A percentile compares a stretch with the other conserved stretches of the same genome.
Conservation (phyloP, 2,113 vertebrate genomes). For the Crypturellus undulatus region DNA sequence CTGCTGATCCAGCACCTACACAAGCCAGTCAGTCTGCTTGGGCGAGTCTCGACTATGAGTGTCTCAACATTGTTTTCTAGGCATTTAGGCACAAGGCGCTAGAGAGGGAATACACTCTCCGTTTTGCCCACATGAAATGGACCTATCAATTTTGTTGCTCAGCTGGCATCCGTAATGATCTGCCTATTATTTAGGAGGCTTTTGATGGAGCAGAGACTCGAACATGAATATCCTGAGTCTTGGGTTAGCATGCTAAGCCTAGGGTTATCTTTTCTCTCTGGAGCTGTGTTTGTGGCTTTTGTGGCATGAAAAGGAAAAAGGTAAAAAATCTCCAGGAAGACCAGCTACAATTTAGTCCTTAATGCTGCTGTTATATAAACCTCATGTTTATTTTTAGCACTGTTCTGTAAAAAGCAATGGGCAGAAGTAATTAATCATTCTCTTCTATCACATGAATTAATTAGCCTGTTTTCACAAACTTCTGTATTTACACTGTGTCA, state of each 20-base stretch:
- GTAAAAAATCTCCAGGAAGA: neutral
- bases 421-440: constrained; percentile 1
- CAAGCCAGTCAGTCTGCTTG: rapidly evolving
- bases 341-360: neutral
- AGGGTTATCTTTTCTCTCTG: neutral
- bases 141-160: neutral
- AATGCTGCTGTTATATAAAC: neutral
- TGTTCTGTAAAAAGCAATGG: neutral
- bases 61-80: neutral
- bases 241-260: neutral
- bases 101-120: neutral
- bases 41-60: neutral
- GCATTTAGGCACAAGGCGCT: neutral
- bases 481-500: neutral
- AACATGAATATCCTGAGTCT: neutral
- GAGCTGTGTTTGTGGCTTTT: neutral
- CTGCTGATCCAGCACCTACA: neutral
- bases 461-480: neutral
- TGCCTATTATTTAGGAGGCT: neutral
- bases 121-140: neutral
- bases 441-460: neutral
- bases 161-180: neutral
- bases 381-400: neutral
- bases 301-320: neutral
- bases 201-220: neutral